Evolutionary conservation across 1,140 invertebrate genomes (phyloP).

Genomic region (Drosophila kikkawai): DNA sequence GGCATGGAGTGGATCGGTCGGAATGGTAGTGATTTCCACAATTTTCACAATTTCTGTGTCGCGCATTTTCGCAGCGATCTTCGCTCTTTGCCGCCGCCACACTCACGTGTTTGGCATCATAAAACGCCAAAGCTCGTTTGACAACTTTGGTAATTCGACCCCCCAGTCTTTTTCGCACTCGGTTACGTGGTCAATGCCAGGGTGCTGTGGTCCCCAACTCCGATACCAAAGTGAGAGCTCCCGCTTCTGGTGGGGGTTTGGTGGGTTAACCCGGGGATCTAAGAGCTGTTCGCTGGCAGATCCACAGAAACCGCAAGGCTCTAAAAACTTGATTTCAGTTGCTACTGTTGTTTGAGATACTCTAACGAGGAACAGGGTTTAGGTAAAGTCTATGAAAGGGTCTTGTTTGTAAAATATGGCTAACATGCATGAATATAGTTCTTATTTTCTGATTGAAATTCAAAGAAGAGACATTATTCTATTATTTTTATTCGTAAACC

Average conservation of each 20-base stretch:
- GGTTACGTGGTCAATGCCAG: conserved; percentile 83
- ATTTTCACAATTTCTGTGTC: conserved; percentile 27
- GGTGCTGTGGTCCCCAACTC: conserved; percentile 22
- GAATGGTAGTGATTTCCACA: conserved; percentile 1
- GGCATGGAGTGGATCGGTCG: neutral
- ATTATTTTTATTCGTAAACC: neutral
- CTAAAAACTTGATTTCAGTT: conserved; percentile 38
- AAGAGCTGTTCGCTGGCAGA: conserved; percentile 8
- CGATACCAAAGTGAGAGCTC: conserved; percentile 61
- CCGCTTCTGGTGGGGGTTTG: conserved; percentile 45
- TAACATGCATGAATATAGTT: neutral
- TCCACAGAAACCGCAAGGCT: conserved; percentile 29
- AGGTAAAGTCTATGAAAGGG: no score
- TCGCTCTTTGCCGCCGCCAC: neutral
- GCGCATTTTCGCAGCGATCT: conserved; percentile 35
- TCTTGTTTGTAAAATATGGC: neutral
- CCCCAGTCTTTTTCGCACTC: conserved; percentile 72
- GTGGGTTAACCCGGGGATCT: conserved; percentile 6
- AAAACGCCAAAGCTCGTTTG: conserved; percentile 63
- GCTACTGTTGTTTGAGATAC: conserved; percentile 37
- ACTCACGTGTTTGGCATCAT: conserved; percentile 70
- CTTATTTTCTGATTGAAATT: neutral
- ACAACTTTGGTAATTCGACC: conserved; percentile 61
- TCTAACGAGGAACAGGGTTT: neutral
- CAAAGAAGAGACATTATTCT: fast-evolving